Percentiles rank a stretch among this genome's conserved stretches.
These are phyloP conservation scores for Platynereis dumerilii DNA, from an alignment of 2,888 invertebrate species.

Conservation along the genomic window DNA sequence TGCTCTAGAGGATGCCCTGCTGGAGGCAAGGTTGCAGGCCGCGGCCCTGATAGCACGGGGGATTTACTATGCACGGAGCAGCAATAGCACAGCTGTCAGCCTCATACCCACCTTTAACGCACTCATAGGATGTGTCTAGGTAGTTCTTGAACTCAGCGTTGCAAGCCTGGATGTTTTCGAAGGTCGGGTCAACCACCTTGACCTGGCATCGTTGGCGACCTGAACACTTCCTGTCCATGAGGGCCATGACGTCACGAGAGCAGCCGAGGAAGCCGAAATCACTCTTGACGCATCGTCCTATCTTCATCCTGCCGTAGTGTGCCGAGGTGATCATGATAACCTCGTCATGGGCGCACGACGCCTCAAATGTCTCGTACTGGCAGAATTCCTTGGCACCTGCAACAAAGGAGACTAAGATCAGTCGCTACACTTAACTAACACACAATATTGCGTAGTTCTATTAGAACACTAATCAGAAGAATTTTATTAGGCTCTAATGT, in stretches of 20 bases:
- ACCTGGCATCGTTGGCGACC: slow-evolving; percentile 14
- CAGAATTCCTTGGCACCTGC: slow-evolving; percentile 18
- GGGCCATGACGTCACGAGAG: slow-evolving; percentile 11
- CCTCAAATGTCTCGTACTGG: slow-evolving; percentile 23
- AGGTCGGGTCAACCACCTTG: slow-evolving; percentile 22
- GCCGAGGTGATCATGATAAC: slow-evolving; percentile 20
- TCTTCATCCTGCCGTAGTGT: slow-evolving; percentile 19
- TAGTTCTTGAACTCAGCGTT: slow-evolving; percentile 23
- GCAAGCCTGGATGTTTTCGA: slow-evolving; percentile 21
- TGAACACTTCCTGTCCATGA: slow-evolving; percentile 19
- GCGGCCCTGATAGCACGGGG: no score
- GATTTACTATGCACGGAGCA: no score
- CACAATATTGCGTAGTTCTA: no score
- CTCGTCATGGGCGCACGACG: slow-evolving; percentile 17
- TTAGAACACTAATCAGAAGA: no score
- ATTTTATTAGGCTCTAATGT: no score
- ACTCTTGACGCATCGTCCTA: slow-evolving; percentile 22
- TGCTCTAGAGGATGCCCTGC: no score
- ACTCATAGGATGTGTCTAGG: slow-evolving; percentile 20
- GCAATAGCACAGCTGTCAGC: no score
- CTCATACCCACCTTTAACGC: slow-evolving; percentile 19
- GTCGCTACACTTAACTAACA: no score
- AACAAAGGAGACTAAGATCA: not conserved
- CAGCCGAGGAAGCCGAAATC: slow-evolving; percentile 24
- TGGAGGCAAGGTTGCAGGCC: no score